Percentiles rank a stretch among this genome's conserved stretches.
phyloP scores from a whole-genome alignment of 2,888 invertebrate genomes.

The Gibbula magus region DNA sequence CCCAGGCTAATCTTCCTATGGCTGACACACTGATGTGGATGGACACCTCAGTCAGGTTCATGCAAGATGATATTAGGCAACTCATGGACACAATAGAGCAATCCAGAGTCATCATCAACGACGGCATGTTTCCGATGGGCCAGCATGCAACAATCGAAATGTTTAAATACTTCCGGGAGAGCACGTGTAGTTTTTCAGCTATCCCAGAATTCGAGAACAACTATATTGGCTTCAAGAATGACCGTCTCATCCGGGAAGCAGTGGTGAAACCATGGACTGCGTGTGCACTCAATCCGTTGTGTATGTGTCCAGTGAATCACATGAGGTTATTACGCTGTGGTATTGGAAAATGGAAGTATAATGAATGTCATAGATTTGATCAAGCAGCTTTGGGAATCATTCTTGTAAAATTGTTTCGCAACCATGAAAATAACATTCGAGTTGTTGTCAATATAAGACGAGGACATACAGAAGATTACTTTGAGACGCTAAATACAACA shows the following conservation, averaged over 20 bases:
- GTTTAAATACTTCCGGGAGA: constrained; percentile 22
- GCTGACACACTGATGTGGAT: constrained; percentile 24
- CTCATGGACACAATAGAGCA: not conserved
- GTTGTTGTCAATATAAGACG: not conserved
- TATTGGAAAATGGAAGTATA: not conserved
- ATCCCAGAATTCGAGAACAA: not conserved
- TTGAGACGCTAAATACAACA: not conserved
- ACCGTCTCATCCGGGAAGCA: constrained; percentile 4
- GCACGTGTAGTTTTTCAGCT: not conserved
- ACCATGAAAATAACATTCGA: constrained; percentile 1
- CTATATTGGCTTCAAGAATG: constrained; percentile 16
- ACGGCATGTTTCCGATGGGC: not conserved
- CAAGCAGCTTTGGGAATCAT: constrained; percentile 26
- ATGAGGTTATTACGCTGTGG: not conserved
- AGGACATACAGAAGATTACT: not conserved
- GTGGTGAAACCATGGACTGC: constrained; percentile 23
- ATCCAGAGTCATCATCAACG: not conserved
- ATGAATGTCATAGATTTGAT: constrained; percentile 29
- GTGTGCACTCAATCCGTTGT: constrained; percentile 21
- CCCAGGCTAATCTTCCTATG: constrained; percentile 28
- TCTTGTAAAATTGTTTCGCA: constrained; percentile 18
- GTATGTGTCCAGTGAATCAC: constrained; percentile 10
- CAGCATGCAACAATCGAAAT: not conserved
- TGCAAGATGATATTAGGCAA: not conserved
- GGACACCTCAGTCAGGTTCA: constrained; percentile 28